Evolutionary conservation across 1,140 invertebrate species (phyloP).

Genomic region (Macrobrachium rosenbergii): DNA sequence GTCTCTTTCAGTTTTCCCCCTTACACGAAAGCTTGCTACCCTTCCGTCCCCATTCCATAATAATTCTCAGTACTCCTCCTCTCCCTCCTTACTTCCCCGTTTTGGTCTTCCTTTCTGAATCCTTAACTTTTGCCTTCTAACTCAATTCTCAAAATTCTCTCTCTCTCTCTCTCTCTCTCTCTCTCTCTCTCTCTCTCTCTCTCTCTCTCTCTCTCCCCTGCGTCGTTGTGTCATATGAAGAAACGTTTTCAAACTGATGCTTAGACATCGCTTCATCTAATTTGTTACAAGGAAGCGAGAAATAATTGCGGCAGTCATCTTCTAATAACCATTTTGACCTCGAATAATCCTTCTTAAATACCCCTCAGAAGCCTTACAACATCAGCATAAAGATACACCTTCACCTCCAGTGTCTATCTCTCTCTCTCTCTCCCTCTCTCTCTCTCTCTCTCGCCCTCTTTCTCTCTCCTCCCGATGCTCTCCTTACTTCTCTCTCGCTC

Average conservation of each 20-base stretch:
- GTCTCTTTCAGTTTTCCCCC: not conserved
- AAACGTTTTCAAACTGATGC: no score
- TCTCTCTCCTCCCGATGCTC: conserved; percentile 13
- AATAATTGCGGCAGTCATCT: no score
- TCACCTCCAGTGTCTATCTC: not conserved
- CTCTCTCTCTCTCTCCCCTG: not conserved
- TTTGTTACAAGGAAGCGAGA: no score
- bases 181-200: conserved; percentile 16
- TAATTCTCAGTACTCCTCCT: not conserved
- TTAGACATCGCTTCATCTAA: no score
- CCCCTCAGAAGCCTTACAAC: no score
- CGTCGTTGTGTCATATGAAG: no score
- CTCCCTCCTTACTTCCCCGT: not conserved
- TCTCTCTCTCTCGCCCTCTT: conserved; percentile 15
- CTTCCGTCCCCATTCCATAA: not conserved
- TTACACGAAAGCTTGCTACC: no score
- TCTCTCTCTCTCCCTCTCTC: not conserved
- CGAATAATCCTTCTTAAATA: no score
- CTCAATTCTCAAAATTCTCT: not conserved
- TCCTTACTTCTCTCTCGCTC: conserved; percentile 16
- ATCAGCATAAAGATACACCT: no score
- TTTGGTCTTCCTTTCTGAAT: not conserved
- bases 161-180: conserved; percentile 1
- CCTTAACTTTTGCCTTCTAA: not conserved
- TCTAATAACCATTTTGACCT: no score